phyloP scores from a whole-genome alignment of 2,888 invertebrate genomes.

The Xestia sexstrigata region DNA sequence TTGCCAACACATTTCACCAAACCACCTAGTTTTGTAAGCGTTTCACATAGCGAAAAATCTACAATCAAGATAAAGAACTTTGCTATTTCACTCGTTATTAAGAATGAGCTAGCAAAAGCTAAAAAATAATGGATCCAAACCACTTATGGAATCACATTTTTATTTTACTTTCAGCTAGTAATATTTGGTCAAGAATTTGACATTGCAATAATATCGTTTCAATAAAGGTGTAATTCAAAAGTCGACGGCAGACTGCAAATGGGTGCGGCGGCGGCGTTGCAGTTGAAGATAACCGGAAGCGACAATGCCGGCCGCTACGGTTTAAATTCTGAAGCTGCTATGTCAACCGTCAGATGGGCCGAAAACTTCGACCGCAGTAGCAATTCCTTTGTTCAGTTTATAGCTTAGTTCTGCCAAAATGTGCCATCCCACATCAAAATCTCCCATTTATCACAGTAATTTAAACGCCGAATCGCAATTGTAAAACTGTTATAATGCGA shows the following conservation, averaged over 20 bases:
- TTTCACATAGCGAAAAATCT: not conserved
- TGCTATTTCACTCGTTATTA: not conserved
- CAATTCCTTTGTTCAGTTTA: not conserved
- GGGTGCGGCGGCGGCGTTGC: not conserved
- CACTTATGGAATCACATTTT: not conserved
- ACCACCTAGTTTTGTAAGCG: not conserved
- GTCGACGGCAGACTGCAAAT: not conserved
- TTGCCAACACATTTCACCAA: not conserved
- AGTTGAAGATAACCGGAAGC: not conserved
- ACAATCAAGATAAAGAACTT: conserved; percentile 1
- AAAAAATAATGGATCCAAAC: not conserved
- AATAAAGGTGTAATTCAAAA: too few relatives aligned
- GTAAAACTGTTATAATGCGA: too few relatives aligned
- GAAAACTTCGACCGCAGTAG: not conserved
- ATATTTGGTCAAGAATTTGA: not conserved
- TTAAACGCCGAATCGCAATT: too few relatives aligned
- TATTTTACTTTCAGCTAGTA: not conserved
- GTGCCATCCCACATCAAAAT: too few relatives aligned
- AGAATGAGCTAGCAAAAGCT: conserved; percentile 15
- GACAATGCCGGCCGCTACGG: not conserved
- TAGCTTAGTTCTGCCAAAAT: too few relatives aligned
- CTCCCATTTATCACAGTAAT: too few relatives aligned
- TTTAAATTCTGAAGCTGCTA: not conserved
- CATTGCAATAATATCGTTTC: too few relatives aligned
- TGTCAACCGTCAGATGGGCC: too few relatives aligned